phyloP scores from a whole-genome alignment of 53 echinoderm and acorn worm genomes.

The Luidia sarsii region DNA sequence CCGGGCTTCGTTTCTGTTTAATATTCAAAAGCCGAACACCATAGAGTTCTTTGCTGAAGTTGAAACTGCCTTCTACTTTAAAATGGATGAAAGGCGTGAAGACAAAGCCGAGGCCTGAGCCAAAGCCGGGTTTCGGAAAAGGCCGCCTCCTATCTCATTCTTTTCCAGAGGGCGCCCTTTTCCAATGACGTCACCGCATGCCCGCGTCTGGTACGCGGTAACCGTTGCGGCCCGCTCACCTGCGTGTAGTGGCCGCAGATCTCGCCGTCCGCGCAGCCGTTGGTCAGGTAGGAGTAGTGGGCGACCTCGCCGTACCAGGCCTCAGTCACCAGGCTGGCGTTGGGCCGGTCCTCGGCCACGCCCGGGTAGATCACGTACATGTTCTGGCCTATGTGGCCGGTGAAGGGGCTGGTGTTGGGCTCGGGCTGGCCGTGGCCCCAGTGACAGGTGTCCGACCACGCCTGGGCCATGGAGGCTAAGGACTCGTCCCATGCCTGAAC shows the following conservation, averaged over 20 bases:
- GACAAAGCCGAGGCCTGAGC: too few species aligned
- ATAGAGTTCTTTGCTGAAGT: too few species aligned
- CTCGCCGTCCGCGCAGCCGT: constrained; percentile 39
- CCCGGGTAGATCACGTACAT: constrained; percentile 67
- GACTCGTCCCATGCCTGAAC: constrained; percentile 79
- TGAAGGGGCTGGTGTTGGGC: constrained; percentile 66
- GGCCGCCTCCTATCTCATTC: too few species aligned
- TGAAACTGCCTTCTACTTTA: too few species aligned
- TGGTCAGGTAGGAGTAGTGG: constrained; percentile 57
- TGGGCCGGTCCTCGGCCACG: constrained; percentile 35
- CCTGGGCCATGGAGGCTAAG: constrained; percentile 85
- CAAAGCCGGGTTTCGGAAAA: too few species aligned
- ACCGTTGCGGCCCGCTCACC: constrained; percentile 64
- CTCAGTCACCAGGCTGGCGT: constrained; percentile 40
- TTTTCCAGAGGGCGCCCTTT: too few species aligned
- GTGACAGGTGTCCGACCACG: constrained; percentile 79
- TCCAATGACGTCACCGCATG: too few species aligned
- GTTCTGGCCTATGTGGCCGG: constrained; percentile 77
- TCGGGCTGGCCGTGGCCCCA: constrained; percentile 85
- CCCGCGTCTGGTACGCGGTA: too few species aligned
- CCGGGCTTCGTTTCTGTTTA: too few species aligned
- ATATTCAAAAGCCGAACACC: too few species aligned
- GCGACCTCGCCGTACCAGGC: constrained; percentile 83
- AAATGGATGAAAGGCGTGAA: too few species aligned
- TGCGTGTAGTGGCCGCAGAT: constrained; percentile 96